Base-by-base conservation (phyloP, 2,888 invertebrate species). In the Ditylenchus weischeri region DNA sequence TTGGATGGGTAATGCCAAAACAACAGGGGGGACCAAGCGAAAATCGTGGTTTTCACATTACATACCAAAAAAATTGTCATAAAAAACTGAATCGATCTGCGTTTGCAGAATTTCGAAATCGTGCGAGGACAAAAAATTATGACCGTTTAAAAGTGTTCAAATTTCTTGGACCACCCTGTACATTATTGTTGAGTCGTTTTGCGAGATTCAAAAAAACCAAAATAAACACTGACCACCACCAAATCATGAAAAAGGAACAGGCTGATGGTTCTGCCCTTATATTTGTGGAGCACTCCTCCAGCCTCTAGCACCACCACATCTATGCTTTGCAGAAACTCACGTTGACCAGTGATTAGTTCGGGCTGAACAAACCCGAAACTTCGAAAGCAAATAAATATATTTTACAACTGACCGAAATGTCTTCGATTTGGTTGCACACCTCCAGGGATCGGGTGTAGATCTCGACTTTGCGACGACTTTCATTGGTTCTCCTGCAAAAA, bases 341-440 rank as follows among this genome's bases (percentile, higher is more conserved):
- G 62, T n/a, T 54, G 70, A 13, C 75, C 72, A 36, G 71, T 72
- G 10, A 77, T 71, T 43, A 76, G 50, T 1, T 60, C 64, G 18
- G 71, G 67, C 76, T 76, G 64, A 60, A 73, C 29, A 29, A 29
- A 29, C 29, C 29, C 29, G n/a, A 19, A 38, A 54, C 15, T 58
- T 6, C 35, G 38, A 50, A n/a, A 68, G 7, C 10, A 43, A 58
- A 38, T 21, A 35, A n/a, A 57, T 19, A n/a, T 7, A n/a, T 19
- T 38, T 38, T 0, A 23, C 57, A 29, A 86, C 87, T 86, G 84
- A 91, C 91, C 74, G 96, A 95, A 85, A 94, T 95, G 84, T 92
- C 91, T 84, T 96, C 95, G 81, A 98, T 96, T 84, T 95, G 94
- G 84, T 95, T 93, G 85, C 94, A 91, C 75, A 95, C 92, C 86